phyloP scores from a whole-genome alignment of 2,797 vertebrate species.

The Halcyon badia region DNA sequence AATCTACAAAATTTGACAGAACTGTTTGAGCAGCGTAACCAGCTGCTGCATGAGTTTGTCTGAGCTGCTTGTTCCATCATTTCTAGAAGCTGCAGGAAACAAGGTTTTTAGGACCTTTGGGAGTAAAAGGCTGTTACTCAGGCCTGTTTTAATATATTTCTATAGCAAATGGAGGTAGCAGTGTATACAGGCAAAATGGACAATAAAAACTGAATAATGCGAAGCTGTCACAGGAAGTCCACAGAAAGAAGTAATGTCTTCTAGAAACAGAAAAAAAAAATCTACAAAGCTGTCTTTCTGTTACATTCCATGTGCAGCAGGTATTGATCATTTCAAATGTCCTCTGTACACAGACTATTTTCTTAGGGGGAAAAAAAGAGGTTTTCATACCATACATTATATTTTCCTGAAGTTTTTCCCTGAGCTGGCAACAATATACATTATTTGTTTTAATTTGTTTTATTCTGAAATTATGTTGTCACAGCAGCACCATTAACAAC shows the following conservation, averaged over 20 bases:
- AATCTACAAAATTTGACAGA: not conserved
- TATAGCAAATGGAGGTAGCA: not conserved
- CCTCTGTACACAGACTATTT: not conserved
- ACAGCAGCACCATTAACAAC: constrained; percentile 47
- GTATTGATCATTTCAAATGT: not conserved
- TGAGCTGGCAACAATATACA: not conserved
- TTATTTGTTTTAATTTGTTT: constrained; percentile 52
- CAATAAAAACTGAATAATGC: not conserved
- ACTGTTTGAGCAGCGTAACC: not conserved
- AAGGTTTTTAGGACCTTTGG: not conserved
- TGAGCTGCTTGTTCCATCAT: not conserved
- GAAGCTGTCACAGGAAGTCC: not conserved
- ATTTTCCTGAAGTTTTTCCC: not conserved
- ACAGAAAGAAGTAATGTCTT: not conserved
- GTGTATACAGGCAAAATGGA: not conserved
- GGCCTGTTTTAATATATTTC: not conserved
- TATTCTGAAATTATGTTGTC: constrained; percentile 55
- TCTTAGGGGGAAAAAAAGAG: too few species aligned
- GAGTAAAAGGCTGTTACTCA: not conserved
- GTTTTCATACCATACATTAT: not conserved
- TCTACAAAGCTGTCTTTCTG: not conserved
- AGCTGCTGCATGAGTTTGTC: not conserved
- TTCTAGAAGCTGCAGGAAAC: not conserved
- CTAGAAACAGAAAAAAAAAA: not conserved
- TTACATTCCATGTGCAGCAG: not conserved